Percentiles rank a stretch among this genome's conserved stretches.
phyloP scores from a whole-genome alignment of 2,113 vertebrate genomes.

The Anoplopoma fimbria region DNA sequence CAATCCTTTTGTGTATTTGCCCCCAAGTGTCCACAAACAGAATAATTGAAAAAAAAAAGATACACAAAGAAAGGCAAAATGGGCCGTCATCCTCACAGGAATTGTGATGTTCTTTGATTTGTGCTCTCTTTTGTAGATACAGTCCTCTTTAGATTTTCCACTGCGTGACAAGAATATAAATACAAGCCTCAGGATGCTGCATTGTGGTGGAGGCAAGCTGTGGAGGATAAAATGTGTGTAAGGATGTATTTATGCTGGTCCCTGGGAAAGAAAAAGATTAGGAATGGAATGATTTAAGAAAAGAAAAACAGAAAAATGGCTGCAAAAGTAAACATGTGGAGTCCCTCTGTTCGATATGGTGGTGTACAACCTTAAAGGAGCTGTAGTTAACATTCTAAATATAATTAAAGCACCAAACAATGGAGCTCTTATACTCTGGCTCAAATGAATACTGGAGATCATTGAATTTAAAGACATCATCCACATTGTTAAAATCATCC shows the following conservation, averaged over 20 bases:
- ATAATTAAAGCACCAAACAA: not conserved
- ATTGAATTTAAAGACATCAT: too few relatives aligned
- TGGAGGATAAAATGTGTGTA: slow-evolving; percentile 65
- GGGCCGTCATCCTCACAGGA: slow-evolving; percentile 63
- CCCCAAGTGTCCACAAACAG: slow-evolving; percentile 33
- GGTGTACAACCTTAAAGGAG: not conserved
- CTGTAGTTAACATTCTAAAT: not conserved
- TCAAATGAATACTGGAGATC: not conserved
- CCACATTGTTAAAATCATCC: not conserved
- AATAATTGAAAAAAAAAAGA: slow-evolving; percentile 25
- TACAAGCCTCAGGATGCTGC: slow-evolving; percentile 57
- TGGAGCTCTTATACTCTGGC: not conserved
- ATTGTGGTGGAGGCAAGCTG: slow-evolving; percentile 45
- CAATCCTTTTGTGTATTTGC: not conserved
- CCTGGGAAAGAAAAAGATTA: slow-evolving; percentile 52
- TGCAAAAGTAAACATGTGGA: slow-evolving; percentile 33
- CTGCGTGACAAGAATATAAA: slow-evolving; percentile 68
- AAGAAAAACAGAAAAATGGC: slow-evolving; percentile 9
- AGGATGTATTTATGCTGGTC: slow-evolving; percentile 58
- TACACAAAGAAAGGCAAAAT: slow-evolving; percentile 57
- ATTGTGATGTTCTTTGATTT: slow-evolving; percentile 74
- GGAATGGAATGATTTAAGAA: slow-evolving; percentile 2
- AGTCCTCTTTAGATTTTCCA: slow-evolving; percentile 66
- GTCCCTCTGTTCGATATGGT: not conserved
- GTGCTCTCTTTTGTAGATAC: slow-evolving; percentile 67